Evolutionary conservation across 2,888 invertebrate genomes (phyloP).

Genomic region (Phortica magna): DNA sequence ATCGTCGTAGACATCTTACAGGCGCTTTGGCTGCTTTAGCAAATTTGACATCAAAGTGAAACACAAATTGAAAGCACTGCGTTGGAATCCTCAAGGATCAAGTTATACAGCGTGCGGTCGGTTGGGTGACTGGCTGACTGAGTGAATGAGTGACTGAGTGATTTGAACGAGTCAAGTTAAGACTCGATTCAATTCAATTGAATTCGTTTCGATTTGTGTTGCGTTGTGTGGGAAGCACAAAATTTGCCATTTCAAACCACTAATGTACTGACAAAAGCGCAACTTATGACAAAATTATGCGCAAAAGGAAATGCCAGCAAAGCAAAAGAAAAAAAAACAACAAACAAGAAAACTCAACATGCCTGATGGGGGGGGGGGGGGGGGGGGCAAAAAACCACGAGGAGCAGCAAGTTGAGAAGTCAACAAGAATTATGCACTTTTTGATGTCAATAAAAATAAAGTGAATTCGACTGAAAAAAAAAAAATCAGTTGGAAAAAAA

Average conservation of each 20-base stretch:
- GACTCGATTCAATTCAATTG: not conserved
- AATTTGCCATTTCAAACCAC: conserved; percentile 48
- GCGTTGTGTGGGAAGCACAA: conserved; percentile 68
- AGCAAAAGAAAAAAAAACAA: conserved; percentile 41
- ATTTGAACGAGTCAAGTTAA: conserved; percentile 53
- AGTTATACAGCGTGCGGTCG: not conserved
- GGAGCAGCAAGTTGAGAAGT: conserved; percentile 52
- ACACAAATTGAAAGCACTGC: conserved; percentile 56
- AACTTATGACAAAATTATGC: conserved; percentile 63
- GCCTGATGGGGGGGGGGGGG: conserved; percentile 24
- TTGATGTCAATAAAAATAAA: conserved; percentile 72
- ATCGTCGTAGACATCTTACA: conserved; percentile 25
- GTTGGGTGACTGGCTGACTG: not conserved
- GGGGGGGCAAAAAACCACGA: not conserved
- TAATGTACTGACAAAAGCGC: conserved; percentile 66
- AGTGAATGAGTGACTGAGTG: conserved; percentile 54
- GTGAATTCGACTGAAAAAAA: conserved; percentile 55
- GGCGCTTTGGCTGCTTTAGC: conserved; percentile 31
- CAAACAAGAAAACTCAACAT: conserved; percentile 53
- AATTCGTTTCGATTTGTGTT: not conserved
- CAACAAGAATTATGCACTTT: conserved; percentile 71
- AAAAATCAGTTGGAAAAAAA: conserved; percentile 60
- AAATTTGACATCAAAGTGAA: conserved; percentile 65
- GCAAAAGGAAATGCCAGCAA: conserved; percentile 42
- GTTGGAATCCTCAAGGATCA: conserved; percentile 43